These are phyloP conservation scores for Melanerpes aurifrons DNA, from an alignment of 2,113 vertebrate genomes.

Conservation along the genomic window DNA sequence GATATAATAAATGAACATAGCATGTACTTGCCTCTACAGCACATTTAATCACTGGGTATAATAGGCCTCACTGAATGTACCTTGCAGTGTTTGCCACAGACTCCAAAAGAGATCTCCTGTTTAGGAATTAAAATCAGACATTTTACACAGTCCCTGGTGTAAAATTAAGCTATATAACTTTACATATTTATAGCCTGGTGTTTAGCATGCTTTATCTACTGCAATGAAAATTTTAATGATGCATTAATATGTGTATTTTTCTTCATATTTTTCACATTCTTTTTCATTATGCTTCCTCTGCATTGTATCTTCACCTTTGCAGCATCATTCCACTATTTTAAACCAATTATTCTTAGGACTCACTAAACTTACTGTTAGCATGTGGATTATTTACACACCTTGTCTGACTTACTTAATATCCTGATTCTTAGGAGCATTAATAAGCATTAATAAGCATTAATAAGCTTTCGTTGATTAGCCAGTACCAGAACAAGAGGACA, in stretches of 20 bases:
- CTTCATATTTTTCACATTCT: neutral
- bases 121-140: conserved; percentile 37
- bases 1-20: conserved; percentile 3
- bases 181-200: conserved; percentile 13
- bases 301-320: neutral
- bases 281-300: neutral
- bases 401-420: neutral
- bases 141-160: neutral
- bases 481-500: no score
- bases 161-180: conserved; percentile 37
- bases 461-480: no score
- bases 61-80: neutral
- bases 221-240: conserved; percentile 17
- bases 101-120: neutral
- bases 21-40: neutral
- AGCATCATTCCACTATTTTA: neutral
- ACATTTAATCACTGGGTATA: neutral
- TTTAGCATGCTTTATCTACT: conserved; percentile 16
- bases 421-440: neutral
- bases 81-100: conserved; percentile 12
- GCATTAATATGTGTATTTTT: conserved; percentile 11
- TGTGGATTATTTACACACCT: neutral
- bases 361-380: neutral
- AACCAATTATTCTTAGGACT: neutral
- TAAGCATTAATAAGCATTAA: neutral